Evolutionary conservation across 2,888 invertebrate species (phyloP).

Genomic region (Drosophila borealis): DNA sequence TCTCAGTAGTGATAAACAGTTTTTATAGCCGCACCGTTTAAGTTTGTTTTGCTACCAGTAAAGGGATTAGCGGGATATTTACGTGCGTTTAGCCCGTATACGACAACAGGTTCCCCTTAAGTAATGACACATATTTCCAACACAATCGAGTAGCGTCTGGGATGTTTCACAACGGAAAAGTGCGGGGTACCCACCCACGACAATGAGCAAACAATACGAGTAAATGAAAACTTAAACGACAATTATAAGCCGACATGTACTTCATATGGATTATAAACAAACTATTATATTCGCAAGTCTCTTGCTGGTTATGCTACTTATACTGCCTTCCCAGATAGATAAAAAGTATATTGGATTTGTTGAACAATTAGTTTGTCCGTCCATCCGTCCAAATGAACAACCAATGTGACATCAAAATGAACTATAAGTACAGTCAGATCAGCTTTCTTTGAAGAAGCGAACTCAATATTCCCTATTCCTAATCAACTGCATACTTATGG

Average conservation of each 20-base stretch:
- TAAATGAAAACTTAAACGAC: conserved; percentile 35
- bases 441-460: no score
- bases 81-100: neutral
- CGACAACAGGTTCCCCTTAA: neutral
- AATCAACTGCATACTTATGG: no score
- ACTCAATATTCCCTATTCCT: no score
- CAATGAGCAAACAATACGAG: conserved; percentile 26
- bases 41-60: conserved; percentile 1
- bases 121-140: conserved; percentile 18
- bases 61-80: neutral
- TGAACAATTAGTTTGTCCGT: neutral
- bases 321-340: neutral
- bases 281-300: conserved; percentile 1
- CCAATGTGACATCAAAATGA: no score
- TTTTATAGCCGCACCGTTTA: neutral
- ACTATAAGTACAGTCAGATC: no score
- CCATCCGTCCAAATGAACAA: neutral
- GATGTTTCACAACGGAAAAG: conserved; percentile 9
- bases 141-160: conserved; percentile 3
- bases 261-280: conserved; percentile 7
- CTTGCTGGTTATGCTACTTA: conserved; percentile 14
- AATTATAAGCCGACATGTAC: conserved; percentile 41
- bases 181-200: conserved; percentile 10
- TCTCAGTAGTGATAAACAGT: neutral
- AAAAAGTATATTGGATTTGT: neutral